Base-by-base conservation (phyloP, 2,888 invertebrate species). In the Ectobius pallidus region DNA sequence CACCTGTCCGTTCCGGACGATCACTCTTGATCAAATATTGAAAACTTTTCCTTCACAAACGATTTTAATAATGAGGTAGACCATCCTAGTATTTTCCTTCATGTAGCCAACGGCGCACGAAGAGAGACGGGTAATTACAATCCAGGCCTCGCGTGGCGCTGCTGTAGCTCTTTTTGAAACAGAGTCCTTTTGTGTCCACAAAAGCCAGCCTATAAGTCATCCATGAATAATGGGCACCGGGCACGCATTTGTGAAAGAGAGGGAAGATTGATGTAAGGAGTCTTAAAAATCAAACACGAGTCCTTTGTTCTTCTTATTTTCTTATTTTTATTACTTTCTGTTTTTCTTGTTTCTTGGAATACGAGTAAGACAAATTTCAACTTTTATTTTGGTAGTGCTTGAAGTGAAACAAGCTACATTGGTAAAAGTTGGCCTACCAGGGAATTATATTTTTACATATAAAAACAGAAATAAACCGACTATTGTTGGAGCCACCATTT, bases 11-110 rank as follows among this genome's bases (percentile, higher is more conserved):
- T 71, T 71, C 71, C 68, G 58, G 71, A 46, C 75, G 75, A 75
- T 75, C 75, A 75, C 73, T 71, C 75, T 71, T 62, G 72, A 75
- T 75, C 70, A 75, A 75, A 75, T 75, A 75, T 75, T 75, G 73
- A 75, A 73, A 69, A 71, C 73, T 75, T 65, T 72, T 71, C 72
- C 69, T 75, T 70, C 75, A 75, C 75, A 75, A 75, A 75, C 75
- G 73, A 70, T 71, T 73, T 75, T 72, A 73, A 75, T 75, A 75
- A 75, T 75, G 73, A 73, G 73, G 27, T 39, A 70, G 74, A 34
- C 52, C 32, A 39, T 58, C 58, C 22, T 42, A 52, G 49, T 62
- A 69, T 49, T 70, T 68, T 25, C 67, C 65, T 70, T 70, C 58
- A n/a, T 67, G 42, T 67, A 52, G 67, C 61, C 49, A 30, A 6